These are phyloP conservation scores for Pemphigus obesinymphae DNA, from an alignment of 1,140 invertebrate genomes.

Conservation along the genomic window DNA sequence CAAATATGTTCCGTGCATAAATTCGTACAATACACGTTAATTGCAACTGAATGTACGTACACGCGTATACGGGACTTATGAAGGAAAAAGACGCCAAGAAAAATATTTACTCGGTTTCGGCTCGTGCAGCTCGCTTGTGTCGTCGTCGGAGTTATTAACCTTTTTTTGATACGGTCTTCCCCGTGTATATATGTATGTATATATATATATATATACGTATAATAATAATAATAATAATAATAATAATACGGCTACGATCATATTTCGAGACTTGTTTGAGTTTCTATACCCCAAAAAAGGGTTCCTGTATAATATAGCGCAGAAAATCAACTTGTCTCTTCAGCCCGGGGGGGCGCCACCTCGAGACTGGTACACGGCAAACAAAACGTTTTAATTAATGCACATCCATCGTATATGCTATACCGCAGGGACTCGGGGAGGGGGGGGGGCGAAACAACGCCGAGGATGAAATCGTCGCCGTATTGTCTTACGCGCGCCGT, in stretches of 20 bases:
- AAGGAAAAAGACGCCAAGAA: not conserved
- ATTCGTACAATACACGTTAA: slow-evolving; percentile 3
- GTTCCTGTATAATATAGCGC: not conserved
- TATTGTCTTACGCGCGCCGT: not conserved
- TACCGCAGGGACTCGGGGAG: slow-evolving; percentile 17
- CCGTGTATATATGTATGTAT: not conserved
- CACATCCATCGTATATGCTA: not conserved
- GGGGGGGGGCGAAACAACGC: no score
- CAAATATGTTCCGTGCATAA: no score
- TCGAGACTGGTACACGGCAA: slow-evolving; percentile 1
- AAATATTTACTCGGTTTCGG: slow-evolving; percentile 11
- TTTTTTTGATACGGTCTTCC: not conserved
- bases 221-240: not conserved
- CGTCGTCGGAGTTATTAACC: not conserved
- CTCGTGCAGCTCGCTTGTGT: not conserved
- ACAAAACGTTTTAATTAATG: slow-evolving; percentile 41
- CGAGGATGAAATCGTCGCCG: not conserved
- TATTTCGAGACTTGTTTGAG: slow-evolving; percentile 35
- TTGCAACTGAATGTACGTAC: not conserved
- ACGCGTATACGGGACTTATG: not conserved
- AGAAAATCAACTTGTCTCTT: slow-evolving; percentile 36
- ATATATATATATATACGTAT: not conserved
- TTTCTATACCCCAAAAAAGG: not conserved
- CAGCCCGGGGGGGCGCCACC: slow-evolving; percentile 19
- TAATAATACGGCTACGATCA: slow-evolving; percentile 10